These are phyloP conservation scores for human (Homo sapiens) DNA, from an alignment of 2,113 vertebrate genomes.

Conservation along the genomic window GRCh38 chr15:40846501-40847000, in stretches of 20 bases:
- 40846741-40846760: not conserved
- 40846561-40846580: not conserved
- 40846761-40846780: not conserved
- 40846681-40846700: not conserved
- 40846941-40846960: constrained; percentile 20
- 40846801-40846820: not conserved
- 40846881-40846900: not conserved
- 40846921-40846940: constrained; percentile 56
- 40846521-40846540: not conserved
- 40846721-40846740: not conserved
- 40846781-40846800: not conserved
- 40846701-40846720: not conserved
- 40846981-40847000: not conserved
- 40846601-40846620: not conserved
- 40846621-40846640: not conserved
- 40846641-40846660: not conserved
- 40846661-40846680: not conserved
- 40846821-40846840: not conserved
- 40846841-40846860: not conserved
- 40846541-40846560: not conserved
- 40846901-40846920: constrained; percentile 74
- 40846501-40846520: not conserved
- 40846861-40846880: not conserved
- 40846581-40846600: not conserved
- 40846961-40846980: not conserved